Evolutionary conservation across 2,797 vertebrate genomes (phyloP).

Genomic region (Crenuchus spilurus): DNA sequence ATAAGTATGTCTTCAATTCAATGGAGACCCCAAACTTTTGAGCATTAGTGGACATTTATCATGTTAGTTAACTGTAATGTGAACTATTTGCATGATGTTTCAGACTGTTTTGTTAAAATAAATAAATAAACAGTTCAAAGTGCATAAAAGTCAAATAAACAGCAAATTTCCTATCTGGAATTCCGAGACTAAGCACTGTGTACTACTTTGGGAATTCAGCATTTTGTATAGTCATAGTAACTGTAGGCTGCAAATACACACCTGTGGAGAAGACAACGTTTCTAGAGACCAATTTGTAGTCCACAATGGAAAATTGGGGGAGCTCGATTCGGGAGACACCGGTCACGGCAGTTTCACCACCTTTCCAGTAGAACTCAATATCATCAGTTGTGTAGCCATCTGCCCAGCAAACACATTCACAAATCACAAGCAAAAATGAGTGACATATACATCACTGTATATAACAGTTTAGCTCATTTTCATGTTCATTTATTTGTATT

Average conservation of each 20-base stretch:
- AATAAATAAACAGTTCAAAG: too few species aligned
- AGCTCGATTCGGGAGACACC: constrained; percentile 94
- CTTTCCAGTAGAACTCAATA: constrained; percentile 98
- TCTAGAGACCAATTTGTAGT: constrained; percentile 94
- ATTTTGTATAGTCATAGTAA: neutral
- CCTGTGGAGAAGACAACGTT: constrained; percentile 98
- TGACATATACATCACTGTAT: neutral
- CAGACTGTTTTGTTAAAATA: too few species aligned
- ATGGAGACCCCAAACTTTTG: too few species aligned
- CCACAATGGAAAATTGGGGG: constrained; percentile 96
- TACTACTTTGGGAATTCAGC: too few species aligned
- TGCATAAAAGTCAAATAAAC: too few species aligned
- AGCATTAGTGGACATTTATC: too few species aligned
- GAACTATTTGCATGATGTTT: too few species aligned
- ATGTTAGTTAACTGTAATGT: too few species aligned
- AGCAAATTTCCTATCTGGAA: too few species aligned
- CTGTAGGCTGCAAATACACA: constrained; percentile 58
- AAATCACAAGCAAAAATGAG: neutral
- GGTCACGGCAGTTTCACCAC: constrained; percentile 91
- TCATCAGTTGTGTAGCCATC: constrained; percentile 98
- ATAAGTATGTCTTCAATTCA: too few species aligned
- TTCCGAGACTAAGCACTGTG: too few species aligned
- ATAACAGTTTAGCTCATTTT: neutral
- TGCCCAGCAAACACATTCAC: constrained; percentile 59
- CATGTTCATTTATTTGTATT: too few species aligned